Evolutionary conservation across 92 coral and sea anemone species (phyloP).

Genomic region (Muricea muricata): DNA sequence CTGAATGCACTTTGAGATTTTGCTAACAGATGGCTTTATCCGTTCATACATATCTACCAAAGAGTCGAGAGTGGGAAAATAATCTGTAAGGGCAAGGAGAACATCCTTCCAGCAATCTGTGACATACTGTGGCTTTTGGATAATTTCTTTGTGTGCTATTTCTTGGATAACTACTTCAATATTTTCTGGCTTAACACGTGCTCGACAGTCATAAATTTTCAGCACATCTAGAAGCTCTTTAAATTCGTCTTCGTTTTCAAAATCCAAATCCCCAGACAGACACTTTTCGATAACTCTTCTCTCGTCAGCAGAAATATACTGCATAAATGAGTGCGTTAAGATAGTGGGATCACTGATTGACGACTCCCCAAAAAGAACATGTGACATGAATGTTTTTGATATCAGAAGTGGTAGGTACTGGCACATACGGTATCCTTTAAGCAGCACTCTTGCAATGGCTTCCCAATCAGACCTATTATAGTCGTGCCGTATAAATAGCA

Average conservation of each 20-base stretch:
- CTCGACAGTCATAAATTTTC: neutral
- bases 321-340: conserved; percentile 34
- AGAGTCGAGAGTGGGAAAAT: neutral
- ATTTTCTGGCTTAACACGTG: conserved; percentile 8
- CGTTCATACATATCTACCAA: neutral
- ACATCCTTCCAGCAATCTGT: neutral
- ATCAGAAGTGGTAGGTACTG: conserved; percentile 20
- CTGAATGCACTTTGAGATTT: neutral
- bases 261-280: conserved; percentile 18
- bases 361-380: conserved; percentile 17
- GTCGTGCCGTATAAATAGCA: conserved; percentile 16
- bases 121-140: conserved; percentile 35
- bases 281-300: conserved; percentile 25
- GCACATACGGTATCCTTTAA: conserved; percentile 12
- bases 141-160: conserved; percentile 32
- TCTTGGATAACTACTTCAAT: neutral
- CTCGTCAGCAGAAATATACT: conserved; percentile 41
- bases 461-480: neutral
- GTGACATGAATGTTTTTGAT: conserved; percentile 6
- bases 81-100: neutral
- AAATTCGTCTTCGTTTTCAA: conserved; percentile 2
- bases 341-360: conserved; percentile 12
- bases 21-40: neutral
- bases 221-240: conserved; percentile 25
- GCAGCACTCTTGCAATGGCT: conserved; percentile 28